Base-by-base conservation (phyloP, 2,888 invertebrate species). In the Lingula anatina region DNA sequence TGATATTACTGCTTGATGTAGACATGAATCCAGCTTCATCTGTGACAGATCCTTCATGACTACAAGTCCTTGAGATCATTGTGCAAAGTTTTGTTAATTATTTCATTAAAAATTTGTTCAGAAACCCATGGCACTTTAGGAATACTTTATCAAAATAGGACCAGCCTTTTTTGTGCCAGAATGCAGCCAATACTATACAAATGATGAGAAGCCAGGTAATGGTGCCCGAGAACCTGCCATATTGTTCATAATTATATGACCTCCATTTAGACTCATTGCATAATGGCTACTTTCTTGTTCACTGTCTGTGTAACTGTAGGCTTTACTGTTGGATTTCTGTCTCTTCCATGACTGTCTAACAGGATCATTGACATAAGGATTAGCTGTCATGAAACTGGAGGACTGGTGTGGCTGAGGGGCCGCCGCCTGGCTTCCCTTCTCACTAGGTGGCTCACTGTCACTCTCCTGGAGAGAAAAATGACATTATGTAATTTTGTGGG, bases 191-290 rank as follows among this genome's bases (percentile, higher is more conserved):
- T 40, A 44, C 88, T 88, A 96, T 81, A 96, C 96, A 81, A 96
- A 96, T 46, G 95, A 95, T 43, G 95, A 94, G 81, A 96, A 96
- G 44, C 95, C 95, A n/a, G 95, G 94, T 60, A 96, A 81, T 20
- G 95, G 95, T 38, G 95, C 94, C 67, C 95, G 82, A 55, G 94
- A 94, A 65, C 96, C 84, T 58, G 95, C 95, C 89, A 93, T 92
- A 79, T 96, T 96, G 81, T 95, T 95, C 84, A 96, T 88, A 59
- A 96, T 90, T 71, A 96, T 91, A 79, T 95, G 94, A 20, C 95
- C 74, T 26, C 69, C 94, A 79, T 94, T 95, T 57, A 95, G 83
- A 78, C 92, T 93, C 41, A 91, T 88, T 41, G 66, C 72, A 53
- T 74, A 75, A 54, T 70, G 70, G 51, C 68, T 70, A 53, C 71